These are phyloP conservation scores for Metridium senile DNA, from an alignment of 92 coral and sea anemone genomes.

Conservation along the genomic window DNA sequence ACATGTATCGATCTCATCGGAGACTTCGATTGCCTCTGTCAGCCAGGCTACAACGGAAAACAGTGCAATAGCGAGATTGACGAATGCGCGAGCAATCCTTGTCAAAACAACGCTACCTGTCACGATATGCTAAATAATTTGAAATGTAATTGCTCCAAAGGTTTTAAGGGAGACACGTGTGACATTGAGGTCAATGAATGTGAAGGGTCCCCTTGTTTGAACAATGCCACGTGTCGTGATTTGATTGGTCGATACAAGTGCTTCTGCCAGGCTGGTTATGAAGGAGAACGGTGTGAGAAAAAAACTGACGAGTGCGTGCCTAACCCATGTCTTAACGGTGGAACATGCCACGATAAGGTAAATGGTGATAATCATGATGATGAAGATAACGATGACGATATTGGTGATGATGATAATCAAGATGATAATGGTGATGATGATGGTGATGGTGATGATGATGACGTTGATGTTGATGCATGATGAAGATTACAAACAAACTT, in stretches of 20 bases:
- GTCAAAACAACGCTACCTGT: conserved; percentile 57
- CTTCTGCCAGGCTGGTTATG: conserved; percentile 36
- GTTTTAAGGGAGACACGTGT: conserved; percentile 39
- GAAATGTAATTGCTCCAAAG: conserved; percentile 44
- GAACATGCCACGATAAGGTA: conserved; percentile 32
- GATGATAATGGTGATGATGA: no score
- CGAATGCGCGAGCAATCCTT: conserved; percentile 43
- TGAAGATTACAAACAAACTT: no score
- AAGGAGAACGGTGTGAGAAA: conserved; percentile 28
- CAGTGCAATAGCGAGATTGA: conserved; percentile 51
- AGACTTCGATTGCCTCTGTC: conserved; percentile 25
- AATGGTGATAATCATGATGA: no score
- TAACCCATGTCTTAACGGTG: conserved; percentile 35
- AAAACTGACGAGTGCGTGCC: conserved; percentile 24
- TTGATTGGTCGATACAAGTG: conserved; percentile 39
- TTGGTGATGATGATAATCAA: no score
- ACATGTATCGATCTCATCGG: conserved; percentile 42
- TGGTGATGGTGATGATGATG: no score
- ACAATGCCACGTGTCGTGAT: conserved; percentile 49
- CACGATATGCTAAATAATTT: conserved; percentile 31
- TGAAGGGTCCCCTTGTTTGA: conserved; percentile 33
- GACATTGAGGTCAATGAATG: conserved; percentile 54
- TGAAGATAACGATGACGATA: no score
- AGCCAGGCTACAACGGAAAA: conserved; percentile 40
- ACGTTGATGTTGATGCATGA: no score